Percentiles rank a stretch among this genome's conserved stretches.
These are phyloP conservation scores for Parthenolecanium corni DNA, from an alignment of 2,888 invertebrate genomes.

Conservation along the genomic window DNA sequence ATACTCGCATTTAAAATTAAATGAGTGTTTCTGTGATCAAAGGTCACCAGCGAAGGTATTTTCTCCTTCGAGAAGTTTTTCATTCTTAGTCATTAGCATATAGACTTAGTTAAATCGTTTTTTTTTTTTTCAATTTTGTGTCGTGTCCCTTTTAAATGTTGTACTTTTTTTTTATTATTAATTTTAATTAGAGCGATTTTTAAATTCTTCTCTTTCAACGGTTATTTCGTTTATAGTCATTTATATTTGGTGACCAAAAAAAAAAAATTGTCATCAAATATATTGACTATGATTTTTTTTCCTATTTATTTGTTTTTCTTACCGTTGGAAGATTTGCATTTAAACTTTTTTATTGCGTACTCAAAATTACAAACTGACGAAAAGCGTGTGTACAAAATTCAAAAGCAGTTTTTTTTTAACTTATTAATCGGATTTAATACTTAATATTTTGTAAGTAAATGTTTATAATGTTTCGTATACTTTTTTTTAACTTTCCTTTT, in stretches of 20 bases:
- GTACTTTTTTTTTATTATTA: neutral
- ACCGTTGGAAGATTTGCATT: conserved; percentile 29
- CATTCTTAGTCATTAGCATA: conserved; percentile 26
- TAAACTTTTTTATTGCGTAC: conserved; percentile 1
- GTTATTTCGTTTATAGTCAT: conserved; percentile 4
- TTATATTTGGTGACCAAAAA: conserved; percentile 13
- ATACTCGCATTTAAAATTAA: conserved; percentile 7
- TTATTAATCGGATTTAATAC: conserved; percentile 27
- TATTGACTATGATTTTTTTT: conserved; percentile 1
- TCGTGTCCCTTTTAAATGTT: neutral
- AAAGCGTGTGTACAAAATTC: neutral
- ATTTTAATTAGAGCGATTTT: conserved; percentile 1
- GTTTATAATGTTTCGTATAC: conserved; percentile 14
- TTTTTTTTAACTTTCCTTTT: conserved; percentile 27
- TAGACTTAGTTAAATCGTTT: conserved; percentile 20
- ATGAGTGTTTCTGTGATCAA: conserved; percentile 24
- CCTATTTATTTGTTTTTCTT: conserved; percentile 1
- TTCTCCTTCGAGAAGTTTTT: neutral
- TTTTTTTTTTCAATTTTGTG: neutral
- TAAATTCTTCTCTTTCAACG: neutral
- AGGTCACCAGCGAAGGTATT: conserved; percentile 1
- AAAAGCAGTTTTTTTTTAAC: conserved; percentile 7
- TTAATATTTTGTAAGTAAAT: conserved; percentile 22
- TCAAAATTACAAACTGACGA: neutral
- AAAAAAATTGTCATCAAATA: conserved; percentile 6